Conservation (phyloP, 1,140 invertebrate species). For the Camponotus pennsylvanicus region DNA sequence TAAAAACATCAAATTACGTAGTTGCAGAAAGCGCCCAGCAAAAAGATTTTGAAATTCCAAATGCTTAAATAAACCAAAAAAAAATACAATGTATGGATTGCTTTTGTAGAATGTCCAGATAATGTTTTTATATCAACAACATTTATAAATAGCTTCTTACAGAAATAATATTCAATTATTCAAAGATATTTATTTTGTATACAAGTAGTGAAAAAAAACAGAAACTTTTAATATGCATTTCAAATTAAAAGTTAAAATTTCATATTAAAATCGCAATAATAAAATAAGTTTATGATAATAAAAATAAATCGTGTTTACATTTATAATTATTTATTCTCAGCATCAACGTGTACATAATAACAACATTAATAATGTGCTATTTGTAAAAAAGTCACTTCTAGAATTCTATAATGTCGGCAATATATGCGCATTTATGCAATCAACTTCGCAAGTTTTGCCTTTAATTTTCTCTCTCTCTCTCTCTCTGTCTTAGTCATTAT, state of each 20-base stretch:
- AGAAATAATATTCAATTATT: neutral
- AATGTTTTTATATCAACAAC: neutral
- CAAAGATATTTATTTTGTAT: neutral
- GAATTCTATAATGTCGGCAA: neutral
- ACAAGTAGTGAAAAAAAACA: neutral
- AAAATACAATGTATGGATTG: neutral
- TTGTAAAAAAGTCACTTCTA: constrained; percentile 73
- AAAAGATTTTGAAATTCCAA: neutral
- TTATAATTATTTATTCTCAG: constrained; percentile 74
- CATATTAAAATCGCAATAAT: too few species aligned
- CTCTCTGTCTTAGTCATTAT: neutral
- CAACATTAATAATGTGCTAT: constrained; percentile 71
- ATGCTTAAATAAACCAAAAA: neutral
- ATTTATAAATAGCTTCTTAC: neutral
- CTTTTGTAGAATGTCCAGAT: too few species aligned
- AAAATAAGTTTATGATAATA: neutral
- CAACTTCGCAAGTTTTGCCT: neutral
- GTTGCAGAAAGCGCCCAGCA: neutral
- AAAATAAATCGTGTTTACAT: neutral
- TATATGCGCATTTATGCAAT: neutral
- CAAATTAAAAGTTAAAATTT: too few species aligned
- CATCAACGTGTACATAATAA: constrained; percentile 76
- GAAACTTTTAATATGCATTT: neutral
- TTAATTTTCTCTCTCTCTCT: neutral
- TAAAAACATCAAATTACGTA: neutral